A percentile compares a stretch with the other conserved stretches of the same genome.
Conservation (phyloP, 2,797 vertebrate genomes). For the Neoniphon sammara region DNA sequence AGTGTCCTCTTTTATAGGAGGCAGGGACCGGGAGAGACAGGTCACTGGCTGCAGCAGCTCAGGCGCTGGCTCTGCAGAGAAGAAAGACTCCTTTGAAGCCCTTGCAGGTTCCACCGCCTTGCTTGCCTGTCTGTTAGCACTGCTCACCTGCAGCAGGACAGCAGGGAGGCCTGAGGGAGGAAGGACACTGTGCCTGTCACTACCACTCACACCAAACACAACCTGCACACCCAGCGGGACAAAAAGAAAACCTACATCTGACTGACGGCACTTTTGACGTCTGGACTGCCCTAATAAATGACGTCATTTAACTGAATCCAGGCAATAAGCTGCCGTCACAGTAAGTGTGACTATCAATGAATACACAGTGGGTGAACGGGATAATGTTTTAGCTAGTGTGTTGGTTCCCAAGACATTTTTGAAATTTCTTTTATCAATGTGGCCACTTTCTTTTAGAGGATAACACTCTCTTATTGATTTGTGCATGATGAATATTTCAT, state of each 20-base stretch:
- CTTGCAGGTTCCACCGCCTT: constrained; percentile 24
- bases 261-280: constrained; percentile 49
- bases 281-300: constrained; percentile 38
- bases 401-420: not conserved
- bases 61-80: constrained; percentile 28
- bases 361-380: not conserved
- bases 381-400: not conserved
- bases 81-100: constrained; percentile 58
- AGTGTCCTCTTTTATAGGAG: not conserved
- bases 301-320: constrained; percentile 14
- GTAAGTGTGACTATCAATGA: not conserved
- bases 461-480: not conserved
- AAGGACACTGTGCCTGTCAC: constrained; percentile 26
- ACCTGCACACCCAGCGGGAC: constrained; percentile 30
- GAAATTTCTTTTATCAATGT: not conserved
- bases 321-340: not conserved
- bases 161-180: not conserved
- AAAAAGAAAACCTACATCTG: constrained; percentile 38
- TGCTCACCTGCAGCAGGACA: constrained; percentile 44
- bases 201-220: constrained; percentile 33
- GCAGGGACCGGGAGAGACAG: constrained; percentile 17
- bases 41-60: constrained; percentile 14
- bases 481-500: not conserved
- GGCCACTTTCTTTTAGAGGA: not conserved
- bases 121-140: constrained; percentile 31